These are phyloP conservation scores for Aselliscus stoliczkanus DNA, from an alignment of 2,797 vertebrate genomes.

Conservation along the genomic window DNA sequence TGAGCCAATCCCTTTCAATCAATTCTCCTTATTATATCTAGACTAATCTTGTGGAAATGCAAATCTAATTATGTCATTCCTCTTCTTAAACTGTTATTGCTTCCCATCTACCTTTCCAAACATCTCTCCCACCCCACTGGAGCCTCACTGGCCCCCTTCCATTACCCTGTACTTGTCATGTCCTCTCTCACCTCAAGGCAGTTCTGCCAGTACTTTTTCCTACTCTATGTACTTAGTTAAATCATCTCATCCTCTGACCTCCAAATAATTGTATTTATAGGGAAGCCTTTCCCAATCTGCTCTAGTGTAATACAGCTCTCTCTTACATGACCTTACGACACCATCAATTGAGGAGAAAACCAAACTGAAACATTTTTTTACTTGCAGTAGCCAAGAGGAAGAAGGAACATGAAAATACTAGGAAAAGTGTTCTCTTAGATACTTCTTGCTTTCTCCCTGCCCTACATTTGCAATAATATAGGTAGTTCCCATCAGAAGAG, in stretches of 20 bases:
- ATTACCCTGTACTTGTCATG: background rate
- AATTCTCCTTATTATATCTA: background rate
- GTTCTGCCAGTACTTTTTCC: background rate
- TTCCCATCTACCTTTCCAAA: background rate
- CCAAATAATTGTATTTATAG: background rate
- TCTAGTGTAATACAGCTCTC: background rate
- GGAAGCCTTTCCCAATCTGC: background rate
- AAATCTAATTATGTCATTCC: background rate
- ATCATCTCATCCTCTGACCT: background rate
- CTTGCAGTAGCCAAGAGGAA: background rate
- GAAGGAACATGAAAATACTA: background rate
- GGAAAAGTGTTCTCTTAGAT: background rate
- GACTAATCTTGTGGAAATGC: background rate
- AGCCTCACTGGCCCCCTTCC: background rate
- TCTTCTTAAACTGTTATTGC: background rate
- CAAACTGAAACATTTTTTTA: background rate
- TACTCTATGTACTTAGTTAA: accelerated
- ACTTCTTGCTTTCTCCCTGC: background rate
- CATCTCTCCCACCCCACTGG: accelerated
- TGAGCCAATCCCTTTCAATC: background rate
- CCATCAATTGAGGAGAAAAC: background rate
- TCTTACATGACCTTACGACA: background rate
- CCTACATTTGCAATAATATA: accelerated
- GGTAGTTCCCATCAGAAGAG: background rate
- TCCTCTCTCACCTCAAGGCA: background rate